phyloP scores from a whole-genome alignment of 2,797 vertebrate genomes.

The Tauraco hartlaubi region DNA sequence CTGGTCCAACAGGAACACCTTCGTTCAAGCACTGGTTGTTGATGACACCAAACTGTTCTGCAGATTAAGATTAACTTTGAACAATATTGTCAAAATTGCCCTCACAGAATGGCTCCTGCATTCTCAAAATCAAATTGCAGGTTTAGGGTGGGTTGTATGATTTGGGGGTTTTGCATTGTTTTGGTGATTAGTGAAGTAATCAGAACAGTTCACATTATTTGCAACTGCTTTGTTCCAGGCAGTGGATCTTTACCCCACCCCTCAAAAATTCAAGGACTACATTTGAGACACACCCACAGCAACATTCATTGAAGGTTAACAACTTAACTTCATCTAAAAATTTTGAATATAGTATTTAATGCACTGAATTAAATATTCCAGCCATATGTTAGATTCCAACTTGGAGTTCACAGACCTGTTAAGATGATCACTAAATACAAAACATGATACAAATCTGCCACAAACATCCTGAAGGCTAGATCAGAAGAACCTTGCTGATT shows the following conservation, averaged over 20 bases:
- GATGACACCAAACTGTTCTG: background rate
- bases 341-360: background rate
- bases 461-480: background rate
- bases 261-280: background rate
- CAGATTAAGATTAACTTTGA: background rate
- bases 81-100: background rate
- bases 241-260: background rate
- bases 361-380: background rate
- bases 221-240: background rate
- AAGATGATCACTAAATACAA: background rate
- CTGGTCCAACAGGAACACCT: background rate
- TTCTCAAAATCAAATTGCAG: background rate
- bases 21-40: background rate
- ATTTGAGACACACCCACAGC: background rate
- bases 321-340: background rate
- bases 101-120: background rate
- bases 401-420: background rate
- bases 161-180: background rate
- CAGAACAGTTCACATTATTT: background rate
- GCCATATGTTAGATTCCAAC: background rate
- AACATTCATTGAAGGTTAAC: background rate
- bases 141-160: too few species aligned
- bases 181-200: background rate
- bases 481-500: accelerated
- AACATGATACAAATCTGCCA: background rate